These are phyloP conservation scores for Hyphantria cunea DNA, from an alignment of 1,140 invertebrate species.

Conservation along the genomic window DNA sequence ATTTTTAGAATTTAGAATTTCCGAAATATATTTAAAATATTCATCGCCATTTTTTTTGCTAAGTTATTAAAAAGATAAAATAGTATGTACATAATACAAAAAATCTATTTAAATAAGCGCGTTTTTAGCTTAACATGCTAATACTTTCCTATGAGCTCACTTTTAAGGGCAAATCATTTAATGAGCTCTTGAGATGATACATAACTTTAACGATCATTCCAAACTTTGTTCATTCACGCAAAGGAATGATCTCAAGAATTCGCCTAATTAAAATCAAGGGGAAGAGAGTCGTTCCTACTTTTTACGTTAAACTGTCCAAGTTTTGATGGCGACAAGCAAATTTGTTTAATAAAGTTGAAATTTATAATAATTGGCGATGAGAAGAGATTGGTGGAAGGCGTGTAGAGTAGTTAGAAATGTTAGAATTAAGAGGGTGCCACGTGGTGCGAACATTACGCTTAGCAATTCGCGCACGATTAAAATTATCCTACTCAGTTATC, in stretches of 20 bases:
- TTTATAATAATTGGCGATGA: conserved; percentile 25
- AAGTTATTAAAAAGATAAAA: no score
- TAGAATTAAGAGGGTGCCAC: conserved; percentile 56
- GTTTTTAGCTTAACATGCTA: no score
- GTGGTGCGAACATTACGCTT: conserved; percentile 64
- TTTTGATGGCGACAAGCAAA: conserved; percentile 6
- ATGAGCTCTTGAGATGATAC: not conserved
- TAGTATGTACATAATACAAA: no score
- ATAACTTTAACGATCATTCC: not conserved
- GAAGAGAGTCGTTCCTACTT: conserved; percentile 1
- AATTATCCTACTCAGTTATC: conserved; percentile 76
- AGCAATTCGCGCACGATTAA: conserved; percentile 76
- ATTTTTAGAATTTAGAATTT: no score
- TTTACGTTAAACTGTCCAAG: conserved; percentile 26
- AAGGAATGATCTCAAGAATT: not conserved
- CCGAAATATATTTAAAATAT: no score
- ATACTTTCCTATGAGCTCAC: no score
- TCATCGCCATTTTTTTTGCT: no score
- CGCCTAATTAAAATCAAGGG: conserved; percentile 18
- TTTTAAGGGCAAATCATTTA: not conserved
- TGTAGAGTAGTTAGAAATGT: conserved; percentile 37
- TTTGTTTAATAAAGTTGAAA: conserved; percentile 27
- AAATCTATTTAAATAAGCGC: no score
- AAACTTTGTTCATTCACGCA: conserved; percentile 1
- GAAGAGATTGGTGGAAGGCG: conserved; percentile 20